Base-by-base conservation (phyloP, 2,113 vertebrate genomes). In the Setophaga kirtlandii region DNA sequence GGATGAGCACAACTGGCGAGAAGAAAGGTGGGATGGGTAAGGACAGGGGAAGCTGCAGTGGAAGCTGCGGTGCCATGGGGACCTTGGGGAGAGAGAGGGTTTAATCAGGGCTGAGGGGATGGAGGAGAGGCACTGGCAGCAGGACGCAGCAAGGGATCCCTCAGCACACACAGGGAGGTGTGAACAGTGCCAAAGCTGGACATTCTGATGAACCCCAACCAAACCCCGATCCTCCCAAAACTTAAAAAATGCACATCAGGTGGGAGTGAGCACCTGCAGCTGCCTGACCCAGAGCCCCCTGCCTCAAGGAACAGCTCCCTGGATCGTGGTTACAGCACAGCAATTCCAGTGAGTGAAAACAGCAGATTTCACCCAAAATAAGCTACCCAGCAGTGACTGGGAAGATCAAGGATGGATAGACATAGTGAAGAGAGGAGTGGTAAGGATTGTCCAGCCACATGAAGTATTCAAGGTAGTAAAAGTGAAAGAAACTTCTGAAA, bases 11-110 rank as follows among this genome's bases (percentile, higher is more conserved):
- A 0, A 7, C 37, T 13, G 44, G 18, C 9, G 27, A 60, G 30
- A 11, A 28, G 30, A 20, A 69, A 49, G 17, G 47, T 15, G 55
- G 65, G 42, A 64, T 1, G 11, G 19, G 24, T 5, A 52, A 22
- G 19, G 28, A 64, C 15, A 10, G 7, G 27, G 37, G 22, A 50
- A 71, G 20, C 37, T 39, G 33, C 56, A 33, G 5, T n/a, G 37
- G 22, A 15, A 28, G 11, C 17, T n/a, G 33, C 2, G 50, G 5
- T 3, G 15, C 31, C 27, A 33, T 0, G 1, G 15, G 7, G 10
- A 17, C 14, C 37, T 59, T 52, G 44, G 44, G 41, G 33, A 59
- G 13, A 52, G 14, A 46, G 16, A 39, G 5, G 35, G 2, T 44
- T 28, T 27, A 23, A 20, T 15, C 33, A 37, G 14, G 35, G 25